Percentiles rank a stretch among this genome's conserved stretches.
phyloP scores from a whole-genome alignment of 2,888 invertebrate species.

The Stramonita haemastoma region DNA sequence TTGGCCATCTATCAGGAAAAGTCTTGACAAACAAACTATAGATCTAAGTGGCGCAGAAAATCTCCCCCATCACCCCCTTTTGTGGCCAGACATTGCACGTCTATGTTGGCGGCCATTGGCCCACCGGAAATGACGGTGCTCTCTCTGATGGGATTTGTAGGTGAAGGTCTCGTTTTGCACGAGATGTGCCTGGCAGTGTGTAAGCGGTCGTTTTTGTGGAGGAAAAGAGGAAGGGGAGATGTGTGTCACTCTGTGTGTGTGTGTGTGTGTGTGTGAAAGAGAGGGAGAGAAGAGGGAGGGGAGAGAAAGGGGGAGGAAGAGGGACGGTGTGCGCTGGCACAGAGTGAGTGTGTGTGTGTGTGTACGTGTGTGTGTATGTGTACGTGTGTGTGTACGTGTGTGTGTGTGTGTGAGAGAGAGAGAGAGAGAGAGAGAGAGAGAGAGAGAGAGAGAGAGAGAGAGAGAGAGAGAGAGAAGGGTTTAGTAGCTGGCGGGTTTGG shows the following conservation, averaged over 20 bases:
- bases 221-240: not conserved
- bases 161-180: constrained; percentile 25
- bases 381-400: constrained; percentile 18
- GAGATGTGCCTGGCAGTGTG: constrained; percentile 8
- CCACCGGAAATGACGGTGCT: constrained; percentile 14
- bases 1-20: constrained; percentile 6
- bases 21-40: not conserved
- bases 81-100: not conserved
- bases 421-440: constrained; percentile 23
- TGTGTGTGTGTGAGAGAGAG: not conserved
- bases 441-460: not conserved
- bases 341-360: not conserved
- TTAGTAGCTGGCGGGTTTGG: not conserved
- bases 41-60: not conserved
- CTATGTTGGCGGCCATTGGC: constrained; percentile 12
- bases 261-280: not conserved
- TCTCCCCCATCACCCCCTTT: not conserved
- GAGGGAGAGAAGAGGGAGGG: not conserved
- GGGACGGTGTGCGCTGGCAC: not conserved
- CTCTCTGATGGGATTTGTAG: constrained; percentile 5
- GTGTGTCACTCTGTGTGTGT: not conserved
- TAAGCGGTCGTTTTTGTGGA: not conserved
- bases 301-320: constrained; percentile 17
- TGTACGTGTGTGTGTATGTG: not conserved
- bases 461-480: not conserved